Conservation (phyloP, 2,797 vertebrate species). For the Typhlichthys subterraneus region DNA sequence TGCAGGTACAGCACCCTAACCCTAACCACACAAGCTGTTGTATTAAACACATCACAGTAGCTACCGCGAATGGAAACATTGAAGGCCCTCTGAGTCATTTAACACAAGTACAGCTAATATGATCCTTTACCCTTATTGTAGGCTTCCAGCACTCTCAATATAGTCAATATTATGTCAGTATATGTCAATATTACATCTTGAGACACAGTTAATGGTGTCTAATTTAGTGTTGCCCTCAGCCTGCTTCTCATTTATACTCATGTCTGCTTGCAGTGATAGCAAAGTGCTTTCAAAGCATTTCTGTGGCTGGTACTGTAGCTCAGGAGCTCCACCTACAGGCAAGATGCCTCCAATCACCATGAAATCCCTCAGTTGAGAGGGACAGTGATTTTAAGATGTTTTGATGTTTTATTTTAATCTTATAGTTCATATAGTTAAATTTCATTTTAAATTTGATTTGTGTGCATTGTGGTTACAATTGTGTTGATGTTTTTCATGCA, state of each 20-base stretch:
- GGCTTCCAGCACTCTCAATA: background rate
- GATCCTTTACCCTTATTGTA: too few species aligned
- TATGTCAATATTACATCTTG: constrained; percentile 35
- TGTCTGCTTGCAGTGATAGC: constrained; percentile 20
- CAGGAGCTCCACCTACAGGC: constrained; percentile 60
- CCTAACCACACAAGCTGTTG: background rate
- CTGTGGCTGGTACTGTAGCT: constrained; percentile 4
- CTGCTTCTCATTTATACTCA: constrained; percentile 21
- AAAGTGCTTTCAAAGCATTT: constrained; percentile 15
- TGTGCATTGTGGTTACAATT: too few species aligned
- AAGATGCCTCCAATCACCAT: background rate
- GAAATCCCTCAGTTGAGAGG: too few species aligned
- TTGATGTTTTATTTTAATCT: too few species aligned
- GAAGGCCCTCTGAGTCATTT: too few species aligned
- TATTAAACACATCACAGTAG: background rate
- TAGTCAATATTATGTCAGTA: constrained; percentile 30
- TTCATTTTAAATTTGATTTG: too few species aligned
- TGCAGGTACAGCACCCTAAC: constrained; percentile 82
- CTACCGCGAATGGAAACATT: too few species aligned
- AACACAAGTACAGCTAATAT: too few species aligned
- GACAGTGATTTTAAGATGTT: too few species aligned
- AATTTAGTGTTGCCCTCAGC: constrained; percentile 26
- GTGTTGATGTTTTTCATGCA: too few species aligned
- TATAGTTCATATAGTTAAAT: too few species aligned
- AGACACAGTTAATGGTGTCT: constrained; percentile 45